Evolutionary conservation across 2,113 vertebrate species (phyloP), one percentile per base, ranked within the genome.

Genomic region (Myotis yumanensis): DNA sequence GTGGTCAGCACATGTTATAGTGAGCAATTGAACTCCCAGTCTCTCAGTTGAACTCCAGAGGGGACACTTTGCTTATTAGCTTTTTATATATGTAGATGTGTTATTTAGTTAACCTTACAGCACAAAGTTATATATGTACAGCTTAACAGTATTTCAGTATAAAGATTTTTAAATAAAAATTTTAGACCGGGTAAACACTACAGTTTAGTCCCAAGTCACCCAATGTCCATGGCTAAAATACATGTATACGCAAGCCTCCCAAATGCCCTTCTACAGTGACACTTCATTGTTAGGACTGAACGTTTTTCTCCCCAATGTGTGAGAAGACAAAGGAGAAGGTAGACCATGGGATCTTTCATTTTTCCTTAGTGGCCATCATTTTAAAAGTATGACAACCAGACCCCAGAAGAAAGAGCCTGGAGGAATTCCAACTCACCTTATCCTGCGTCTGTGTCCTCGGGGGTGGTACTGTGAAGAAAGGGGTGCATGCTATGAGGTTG

Each of bases 351-450:
- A 16, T 82, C 3, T 59, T 86, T 75, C n/a, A 23, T 16, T 89
- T 59, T 87, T 77, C 52, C 28, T 28, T 46, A 43, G 37, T 32
- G 59, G 4, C 11, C 75, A n/a, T 35, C 43, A 22, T 80, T 86
- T 71, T 37, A 17, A 32, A 73, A 85, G 7, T 57, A 18, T 59
- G 20, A 62, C 43, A 35, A 48, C 11, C 2, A 46, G 22, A 8
- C 4, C 15, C 30, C 32, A 64, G 40, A 68, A 52, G 30, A 48
- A 71, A 62, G 48, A 30, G 5, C 37, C 17, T 4, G 25, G 12
- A 51, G 59, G 14, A 10, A 46, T 18, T 54, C 46, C 80, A 28
- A 69, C 93, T 96, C 37, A 97, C 96, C 93, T 83, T 5, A 18
- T 32, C 35, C 1, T 52, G 1, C 3, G 1, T 3, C 5, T 14